Conservation (phyloP, 2,797 vertebrate species). For the Cichlasoma orientale region DNA sequence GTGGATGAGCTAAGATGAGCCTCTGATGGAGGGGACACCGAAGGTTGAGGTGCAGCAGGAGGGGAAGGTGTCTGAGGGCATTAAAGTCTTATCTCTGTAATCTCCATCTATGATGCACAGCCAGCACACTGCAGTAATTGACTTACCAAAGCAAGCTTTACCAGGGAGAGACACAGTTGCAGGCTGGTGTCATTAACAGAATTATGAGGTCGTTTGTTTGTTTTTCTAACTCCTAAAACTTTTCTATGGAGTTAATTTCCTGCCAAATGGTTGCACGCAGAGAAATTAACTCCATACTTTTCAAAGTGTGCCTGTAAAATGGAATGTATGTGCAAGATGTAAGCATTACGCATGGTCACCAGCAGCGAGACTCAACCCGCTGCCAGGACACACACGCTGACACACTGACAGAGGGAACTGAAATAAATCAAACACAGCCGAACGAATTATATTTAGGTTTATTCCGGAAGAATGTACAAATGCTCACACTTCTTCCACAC, state of each 20-base stretch:
- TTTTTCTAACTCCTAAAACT: background rate
- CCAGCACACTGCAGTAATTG: conserved; percentile 71
- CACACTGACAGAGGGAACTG: background rate
- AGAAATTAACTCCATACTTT: too few relatives aligned
- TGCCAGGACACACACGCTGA: conserved; percentile 3
- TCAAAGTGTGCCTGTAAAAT: background rate
- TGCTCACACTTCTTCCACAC: conserved; percentile 20
- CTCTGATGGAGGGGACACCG: conserved; percentile 22
- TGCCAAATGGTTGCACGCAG: too few relatives aligned
- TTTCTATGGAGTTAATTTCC: too few relatives aligned
- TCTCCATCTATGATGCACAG: conserved; percentile 75
- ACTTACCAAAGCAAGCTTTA: conserved; percentile 60
- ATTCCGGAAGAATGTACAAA: conserved; percentile 50
- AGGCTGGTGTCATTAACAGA: background rate
- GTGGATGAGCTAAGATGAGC: conserved; percentile 25
- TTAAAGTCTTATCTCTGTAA: conserved; percentile 78
- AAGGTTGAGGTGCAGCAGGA: conserved; percentile 11
- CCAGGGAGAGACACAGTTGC: conserved; percentile 25
- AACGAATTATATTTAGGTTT: conserved; percentile 58
- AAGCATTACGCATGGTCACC: background rate
- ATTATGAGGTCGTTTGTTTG: conserved; percentile 4
- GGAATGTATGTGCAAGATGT: background rate
- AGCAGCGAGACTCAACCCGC: background rate
- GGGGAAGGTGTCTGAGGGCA: conserved; percentile 67
- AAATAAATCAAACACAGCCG: background rate